These are phyloP conservation scores for Cladorhizidae sp. DNA, from an alignment of 37 sponge, comb jelly and placozoan genomes.

Conservation along the genomic window DNA sequence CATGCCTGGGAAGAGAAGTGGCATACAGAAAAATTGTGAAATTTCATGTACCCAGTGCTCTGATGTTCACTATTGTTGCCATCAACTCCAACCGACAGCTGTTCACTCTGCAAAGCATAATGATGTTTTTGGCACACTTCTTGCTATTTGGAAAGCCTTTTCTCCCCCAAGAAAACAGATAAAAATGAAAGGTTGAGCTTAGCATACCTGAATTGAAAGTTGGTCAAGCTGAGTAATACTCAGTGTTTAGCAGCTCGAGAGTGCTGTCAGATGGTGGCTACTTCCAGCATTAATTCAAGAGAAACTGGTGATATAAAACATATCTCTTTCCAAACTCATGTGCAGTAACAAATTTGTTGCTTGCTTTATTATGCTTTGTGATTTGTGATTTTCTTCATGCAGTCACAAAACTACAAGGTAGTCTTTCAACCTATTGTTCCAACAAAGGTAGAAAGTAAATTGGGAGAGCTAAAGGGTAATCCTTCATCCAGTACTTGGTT, in stretches of 20 bases:
- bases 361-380: constrained; percentile 39
- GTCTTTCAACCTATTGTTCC: constrained; percentile 20
- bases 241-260: constrained; percentile 39
- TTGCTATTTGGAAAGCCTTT: constrained; percentile 38
- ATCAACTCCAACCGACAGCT: constrained; percentile 35
- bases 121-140: constrained; percentile 8
- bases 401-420: constrained; percentile 18
- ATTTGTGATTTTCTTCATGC: constrained; percentile 37
- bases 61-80: constrained; percentile 42
- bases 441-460: constrained; percentile 13
- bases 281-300: constrained; percentile 22
- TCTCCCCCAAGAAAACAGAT: constrained; percentile 43
- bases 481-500: constrained; percentile 31
- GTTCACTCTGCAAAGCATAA: constrained; percentile 8
- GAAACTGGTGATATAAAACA: constrained; percentile 65
- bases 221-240: constrained; percentile 54
- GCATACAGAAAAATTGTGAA: constrained; percentile 19
- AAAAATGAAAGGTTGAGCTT: constrained; percentile 30
- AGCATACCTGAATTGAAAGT: constrained; percentile 43
- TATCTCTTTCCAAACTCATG: constrained; percentile 30
- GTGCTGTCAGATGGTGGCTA: constrained; percentile 24
- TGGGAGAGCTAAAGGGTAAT: constrained; percentile 27
- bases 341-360: constrained; percentile 39
- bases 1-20: constrained; percentile 37
- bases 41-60: constrained; percentile 36